A percentile compares a stretch with the other conserved stretches of the same genome.
Evolutionary conservation across 2,888 invertebrate genomes (phyloP).

Genomic region (Mythimna ferrago): DNA sequence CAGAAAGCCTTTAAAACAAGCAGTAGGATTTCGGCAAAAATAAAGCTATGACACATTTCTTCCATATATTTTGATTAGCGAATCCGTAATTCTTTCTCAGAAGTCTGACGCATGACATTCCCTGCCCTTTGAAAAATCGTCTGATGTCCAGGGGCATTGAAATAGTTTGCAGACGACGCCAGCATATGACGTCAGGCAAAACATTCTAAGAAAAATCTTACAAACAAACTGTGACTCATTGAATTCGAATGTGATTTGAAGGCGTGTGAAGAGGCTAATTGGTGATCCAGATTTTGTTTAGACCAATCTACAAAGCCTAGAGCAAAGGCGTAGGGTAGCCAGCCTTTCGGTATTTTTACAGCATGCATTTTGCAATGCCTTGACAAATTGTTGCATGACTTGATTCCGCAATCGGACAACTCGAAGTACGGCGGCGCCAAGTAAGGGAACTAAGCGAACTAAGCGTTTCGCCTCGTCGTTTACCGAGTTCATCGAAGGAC

Average conservation of each 20-base stretch:
- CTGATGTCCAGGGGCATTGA: neutral
- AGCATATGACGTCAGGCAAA: conserved; percentile 14
- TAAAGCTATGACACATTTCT: neutral
- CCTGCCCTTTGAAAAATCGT: conserved; percentile 7
- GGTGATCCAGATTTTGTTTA: no score
- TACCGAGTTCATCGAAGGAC: no score
- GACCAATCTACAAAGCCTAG: no score
- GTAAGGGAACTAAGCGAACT: no score
- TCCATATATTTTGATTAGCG: neutral
- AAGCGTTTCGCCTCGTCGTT: no score
- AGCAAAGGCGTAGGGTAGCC: no score
- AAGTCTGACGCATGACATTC: conserved; percentile 1
- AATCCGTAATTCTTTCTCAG: conserved; percentile 3
- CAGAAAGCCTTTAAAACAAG: neutral
- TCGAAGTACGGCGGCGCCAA: no score
- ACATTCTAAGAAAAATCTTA: conserved; percentile 8
- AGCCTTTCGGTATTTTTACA: no score
- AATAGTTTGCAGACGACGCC: conserved; percentile 7
- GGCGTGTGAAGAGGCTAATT: neutral
- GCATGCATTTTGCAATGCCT: no score
- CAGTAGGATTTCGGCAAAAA: neutral
- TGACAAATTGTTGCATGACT: no score
- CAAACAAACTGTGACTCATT: conserved; percentile 16
- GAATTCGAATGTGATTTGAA: neutral
- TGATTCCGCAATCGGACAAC: no score